Evolutionary conservation across 2,797 vertebrate species (phyloP), one percentile per base, ranked within the genome.

Genomic region (Zenarchopterus dispar): DNA sequence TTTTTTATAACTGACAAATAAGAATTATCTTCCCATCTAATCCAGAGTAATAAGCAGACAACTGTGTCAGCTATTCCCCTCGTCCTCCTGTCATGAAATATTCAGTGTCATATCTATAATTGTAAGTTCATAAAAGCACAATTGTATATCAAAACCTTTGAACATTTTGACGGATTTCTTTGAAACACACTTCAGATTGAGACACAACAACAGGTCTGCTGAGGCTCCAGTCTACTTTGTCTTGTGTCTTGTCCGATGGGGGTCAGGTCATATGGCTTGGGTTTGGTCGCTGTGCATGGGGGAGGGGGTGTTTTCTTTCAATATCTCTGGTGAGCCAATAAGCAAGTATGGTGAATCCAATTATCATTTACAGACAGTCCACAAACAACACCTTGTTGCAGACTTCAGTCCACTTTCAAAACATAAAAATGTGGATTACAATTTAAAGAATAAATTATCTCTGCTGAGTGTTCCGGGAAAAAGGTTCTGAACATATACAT

Each of bases 291-390:
- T 68, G 71, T 47, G 50, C 16, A 18, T 76, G 77, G 84, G 84
- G 85, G 84, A 78, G 63, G 85, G 84, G 75, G 72, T 89, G 89
- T 89, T 91, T 91, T 90, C 87, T 85, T 91, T 91, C 89, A 89
- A 90, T 90, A 90, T 88, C 78, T 88, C 65, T 62, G 75, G 63
- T 77, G 73, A 89, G 78, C 89, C 90, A 92, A 92, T 92, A 87
- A 87, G 90, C 87, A 88, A 81, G 81, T 84, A 78, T 83, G 69
- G 58, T 82, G 78, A 88, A 87, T 88, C 83, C 86, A 84, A 78
- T 89, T 87, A 89, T 87, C 76, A 86, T 80, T 65, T 66, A 74
- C 59, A 78, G 71, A 83, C 64, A 62, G 63, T 56, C 47, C 54
- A 39, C 44, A 48, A 42, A n/a, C n/a, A 51, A 59, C 80, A 70